Conservation (phyloP, 64 coral and sea anemone genomes). For the Porites australiensis region DNA sequence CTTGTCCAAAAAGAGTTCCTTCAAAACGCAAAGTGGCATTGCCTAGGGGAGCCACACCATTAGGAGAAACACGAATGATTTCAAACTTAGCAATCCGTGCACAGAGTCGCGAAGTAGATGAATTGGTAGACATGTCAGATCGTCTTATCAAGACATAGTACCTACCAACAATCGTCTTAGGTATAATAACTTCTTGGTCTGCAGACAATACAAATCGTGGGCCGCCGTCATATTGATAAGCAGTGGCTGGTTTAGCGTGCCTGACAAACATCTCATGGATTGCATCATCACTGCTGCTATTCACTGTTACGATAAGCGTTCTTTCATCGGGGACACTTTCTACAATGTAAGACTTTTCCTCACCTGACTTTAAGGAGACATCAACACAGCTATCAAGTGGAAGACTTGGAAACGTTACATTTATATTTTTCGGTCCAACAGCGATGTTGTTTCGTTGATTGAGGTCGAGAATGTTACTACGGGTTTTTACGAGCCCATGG, state of each 20-base stretch:
- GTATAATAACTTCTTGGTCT: constrained; percentile 75
- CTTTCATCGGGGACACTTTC: constrained; percentile 58
- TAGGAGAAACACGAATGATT: constrained; percentile 70
- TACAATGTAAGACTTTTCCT: constrained; percentile 51
- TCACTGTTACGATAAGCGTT: constrained; percentile 68
- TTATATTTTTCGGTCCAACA: constrained; percentile 61
- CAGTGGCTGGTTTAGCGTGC: constrained; percentile 73
- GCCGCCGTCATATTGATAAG: constrained; percentile 69
- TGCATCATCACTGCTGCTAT: constrained; percentile 31
- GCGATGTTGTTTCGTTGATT: constrained; percentile 75
- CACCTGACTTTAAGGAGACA: constrained; percentile 23
- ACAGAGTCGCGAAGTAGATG: constrained; percentile 49
- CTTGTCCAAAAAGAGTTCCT: constrained; percentile 78
- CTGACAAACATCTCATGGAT: constrained; percentile 73
- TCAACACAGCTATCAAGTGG: constrained; percentile 53
- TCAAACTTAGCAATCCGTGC: constrained; percentile 84
- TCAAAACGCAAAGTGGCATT: constrained; percentile 74
- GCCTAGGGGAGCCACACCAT: constrained; percentile 58
- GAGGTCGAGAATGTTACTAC: constrained; percentile 83
- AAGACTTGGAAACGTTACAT: constrained; percentile 74
- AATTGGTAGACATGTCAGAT: constrained; percentile 5
- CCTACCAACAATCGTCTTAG: constrained; percentile 48
- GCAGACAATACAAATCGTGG: constrained; percentile 73
- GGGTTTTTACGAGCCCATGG: constrained; percentile 78
- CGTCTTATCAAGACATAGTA: constrained; percentile 73